Percentiles rank a stretch among this genome's conserved stretches.
Evolutionary conservation across 35 echinoderm and acorn worm genomes (phyloP).

Genomic region (Diadema setosum): DNA sequence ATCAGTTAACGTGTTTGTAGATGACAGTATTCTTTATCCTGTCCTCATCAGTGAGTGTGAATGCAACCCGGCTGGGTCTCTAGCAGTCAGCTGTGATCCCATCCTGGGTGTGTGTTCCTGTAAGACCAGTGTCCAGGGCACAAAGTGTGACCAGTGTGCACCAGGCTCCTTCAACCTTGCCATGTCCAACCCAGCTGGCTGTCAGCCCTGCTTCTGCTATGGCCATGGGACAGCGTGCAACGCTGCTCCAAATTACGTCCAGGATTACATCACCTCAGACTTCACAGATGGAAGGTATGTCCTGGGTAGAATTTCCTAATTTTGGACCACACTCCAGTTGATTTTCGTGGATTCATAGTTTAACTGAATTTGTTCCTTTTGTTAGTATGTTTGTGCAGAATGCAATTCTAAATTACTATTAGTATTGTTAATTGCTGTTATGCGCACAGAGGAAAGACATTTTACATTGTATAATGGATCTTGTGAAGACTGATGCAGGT

Average conservation of each 20-base stretch:
- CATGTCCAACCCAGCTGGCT: constrained; percentile 51
- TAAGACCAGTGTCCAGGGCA: constrained; percentile 61
- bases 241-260: constrained; percentile 57
- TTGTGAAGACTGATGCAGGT: no score
- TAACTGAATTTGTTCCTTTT: no score
- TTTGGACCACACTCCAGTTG: no score
- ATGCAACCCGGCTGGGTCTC: constrained; percentile 62
- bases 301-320: no score
- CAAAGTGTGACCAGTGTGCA: constrained; percentile 80
- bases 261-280: constrained; percentile 28
- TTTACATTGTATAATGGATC: no score
- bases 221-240: constrained; percentile 53
- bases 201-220: constrained; percentile 91
- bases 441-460: no score
- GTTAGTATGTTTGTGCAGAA: no score
- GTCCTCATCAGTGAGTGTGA: constrained; percentile 53
- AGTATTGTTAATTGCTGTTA: no score
- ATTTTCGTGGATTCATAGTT: no score
- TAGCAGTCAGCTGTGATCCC: constrained; percentile 29
- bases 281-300: constrained; percentile 74
- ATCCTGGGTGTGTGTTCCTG: constrained; percentile 62
- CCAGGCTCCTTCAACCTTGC: constrained; percentile 66
- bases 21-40: neutral
- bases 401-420: no score
- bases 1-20: no score